Percentiles rank a stretch among this genome's conserved stretches.
These are phyloP conservation scores for Gnathonemus longibarbis DNA, from an alignment of 2,113 vertebrate genomes.

Conservation along the genomic window DNA sequence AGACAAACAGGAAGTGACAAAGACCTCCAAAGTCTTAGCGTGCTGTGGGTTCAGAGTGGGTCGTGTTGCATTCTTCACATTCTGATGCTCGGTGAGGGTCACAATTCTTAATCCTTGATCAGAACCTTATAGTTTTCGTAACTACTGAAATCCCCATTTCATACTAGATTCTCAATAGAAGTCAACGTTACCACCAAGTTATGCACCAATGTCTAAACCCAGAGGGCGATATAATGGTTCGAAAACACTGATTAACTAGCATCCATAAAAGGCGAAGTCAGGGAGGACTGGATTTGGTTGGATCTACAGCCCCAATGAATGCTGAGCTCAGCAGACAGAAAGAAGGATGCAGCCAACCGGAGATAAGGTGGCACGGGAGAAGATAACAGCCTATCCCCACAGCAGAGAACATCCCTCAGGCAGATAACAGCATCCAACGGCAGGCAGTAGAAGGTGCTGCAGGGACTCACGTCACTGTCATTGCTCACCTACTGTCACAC, in stretches of 20 bases:
- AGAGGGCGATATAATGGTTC: background rate
- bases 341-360: conserved; percentile 13
- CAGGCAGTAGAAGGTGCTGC: background rate
- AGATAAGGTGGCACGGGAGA: conserved; percentile 1
- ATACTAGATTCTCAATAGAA: background rate
- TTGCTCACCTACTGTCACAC: background rate
- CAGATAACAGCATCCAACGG: background rate
- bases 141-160: background rate
- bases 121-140: background rate
- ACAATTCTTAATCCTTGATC: background rate
- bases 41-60: too few relatives aligned
- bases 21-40: too few relatives aligned
- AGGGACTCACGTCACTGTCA: background rate
- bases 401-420: background rate
- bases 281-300: background rate
- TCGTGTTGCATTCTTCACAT: background rate
- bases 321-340: conserved; percentile 10
- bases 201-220: background rate
- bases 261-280: background rate
- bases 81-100: background rate
- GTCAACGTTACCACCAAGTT: background rate
- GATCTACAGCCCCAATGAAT: background rate
- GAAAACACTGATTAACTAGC: background rate
- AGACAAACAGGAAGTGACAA: too few relatives aligned
- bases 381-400: background rate